Evolutionary conservation across 2,113 vertebrate genomes (phyloP).

Genomic region (Serilophus lunatus): DNA sequence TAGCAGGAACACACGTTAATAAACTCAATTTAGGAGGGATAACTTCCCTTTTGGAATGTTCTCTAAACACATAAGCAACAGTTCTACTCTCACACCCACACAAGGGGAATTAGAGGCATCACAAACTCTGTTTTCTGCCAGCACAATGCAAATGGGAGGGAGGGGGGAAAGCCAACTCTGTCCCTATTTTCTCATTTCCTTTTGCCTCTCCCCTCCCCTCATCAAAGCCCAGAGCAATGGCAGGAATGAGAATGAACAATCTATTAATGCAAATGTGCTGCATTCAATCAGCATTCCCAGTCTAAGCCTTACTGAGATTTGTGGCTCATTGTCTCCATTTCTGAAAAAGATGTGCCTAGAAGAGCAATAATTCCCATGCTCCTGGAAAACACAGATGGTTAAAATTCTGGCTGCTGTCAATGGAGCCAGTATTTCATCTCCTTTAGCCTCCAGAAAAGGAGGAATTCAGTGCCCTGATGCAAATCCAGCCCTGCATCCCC

Average conservation of each 20-base stretch:
- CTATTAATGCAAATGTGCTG: neutral
- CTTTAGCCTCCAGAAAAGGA: neutral
- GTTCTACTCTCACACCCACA: rapidly evolving
- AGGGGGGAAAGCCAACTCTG: neutral
- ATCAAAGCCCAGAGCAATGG: neutral
- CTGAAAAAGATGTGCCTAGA: constrained; percentile 23
- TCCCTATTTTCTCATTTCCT: neutral
- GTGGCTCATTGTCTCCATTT: neutral
- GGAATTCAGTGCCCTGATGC: neutral
- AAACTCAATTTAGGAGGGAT: neutral
- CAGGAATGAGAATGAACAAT: neutral
- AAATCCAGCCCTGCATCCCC: neutral
- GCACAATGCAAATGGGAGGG: neutral
- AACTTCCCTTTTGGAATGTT: neutral
- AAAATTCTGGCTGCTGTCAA: neutral
- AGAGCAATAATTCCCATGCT: constrained; percentile 25
- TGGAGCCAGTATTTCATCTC: neutral
- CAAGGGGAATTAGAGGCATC: neutral
- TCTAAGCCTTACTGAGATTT: neutral
- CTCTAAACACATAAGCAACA: neutral
- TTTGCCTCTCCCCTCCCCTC: neutral
- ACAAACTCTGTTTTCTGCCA: neutral
- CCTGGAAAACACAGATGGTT: constrained; percentile 5
- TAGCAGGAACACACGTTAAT: neutral
- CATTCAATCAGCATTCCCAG: neutral